Evolutionary conservation across 2,888 invertebrate genomes (phyloP), one percentile per base, ranked within the genome.

Genomic region (Sympetrum striolatum): DNA sequence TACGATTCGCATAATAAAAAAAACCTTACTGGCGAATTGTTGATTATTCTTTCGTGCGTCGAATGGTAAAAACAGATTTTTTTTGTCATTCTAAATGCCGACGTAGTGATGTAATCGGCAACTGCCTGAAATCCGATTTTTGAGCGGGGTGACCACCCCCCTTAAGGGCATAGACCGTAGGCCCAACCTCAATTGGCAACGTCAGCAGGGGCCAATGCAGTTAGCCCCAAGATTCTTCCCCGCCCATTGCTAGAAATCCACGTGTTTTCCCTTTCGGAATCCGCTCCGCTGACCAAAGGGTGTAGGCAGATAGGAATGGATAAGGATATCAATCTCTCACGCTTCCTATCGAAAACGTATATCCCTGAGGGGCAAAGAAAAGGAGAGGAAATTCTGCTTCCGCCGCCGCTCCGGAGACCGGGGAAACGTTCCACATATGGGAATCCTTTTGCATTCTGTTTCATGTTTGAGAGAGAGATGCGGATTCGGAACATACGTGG

Each of bases 201-300:
- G 81, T 81, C 81, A 81, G 81, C 81, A 81, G 81, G 25, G 44
- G 81, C 44, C 81, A 44, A 81, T 81, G 81, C 81, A 81, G 81
- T 81, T 81, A 44, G 44, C 25, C 81, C 48, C 8, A 14, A n/a
- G n/a, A 48, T 81, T 39, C 81, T 18, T 39, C 81, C 44, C 44
- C 44, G 44, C 44, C 44, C 44, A 44, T 44, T 44, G n/a, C 81
- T 8, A 39, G 39, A 81, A 44, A 39, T 25, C 44, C 25, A 81
- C 25, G 44, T 44, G 81, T 81, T 81, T 44, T 25, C 44, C 48
- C 44, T 25, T 25, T 44, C 81, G 37, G 3, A 10, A 15, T 37
- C 8, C 73, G 73, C 73, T 73, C 73, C 73, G 31, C 73, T 73
- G 73, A 73, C 73, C 73, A 73, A 73, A 73, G 73, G 73, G 73